Evolutionary conservation across 2,113 vertebrate genomes (phyloP).

Genomic region (Chitala chitala): DNA sequence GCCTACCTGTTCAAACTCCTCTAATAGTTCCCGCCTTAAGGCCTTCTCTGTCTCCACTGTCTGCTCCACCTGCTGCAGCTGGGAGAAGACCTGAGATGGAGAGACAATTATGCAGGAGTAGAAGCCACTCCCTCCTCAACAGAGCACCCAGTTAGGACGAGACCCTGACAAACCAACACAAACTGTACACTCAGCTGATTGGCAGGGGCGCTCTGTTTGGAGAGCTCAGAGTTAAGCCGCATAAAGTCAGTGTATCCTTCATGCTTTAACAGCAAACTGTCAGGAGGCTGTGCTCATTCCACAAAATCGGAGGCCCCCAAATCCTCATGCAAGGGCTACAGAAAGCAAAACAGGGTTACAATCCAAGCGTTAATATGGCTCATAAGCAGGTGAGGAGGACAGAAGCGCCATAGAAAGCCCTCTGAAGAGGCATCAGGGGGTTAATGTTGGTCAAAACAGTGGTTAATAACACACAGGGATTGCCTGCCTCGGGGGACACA

Average conservation of each 20-base stretch:
- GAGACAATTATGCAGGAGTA: background rate
- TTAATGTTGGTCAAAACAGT: background rate
- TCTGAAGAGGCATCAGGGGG: constrained; percentile 4
- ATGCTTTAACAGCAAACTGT: background rate
- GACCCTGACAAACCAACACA: background rate
- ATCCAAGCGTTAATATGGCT: background rate
- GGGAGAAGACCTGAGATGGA: constrained; percentile 58
- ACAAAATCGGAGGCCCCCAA: background rate
- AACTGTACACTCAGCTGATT: background rate
- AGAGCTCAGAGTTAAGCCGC: background rate
- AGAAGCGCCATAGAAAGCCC: background rate
- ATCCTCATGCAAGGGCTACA: background rate
- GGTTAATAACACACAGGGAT: background rate
- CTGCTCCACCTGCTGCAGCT: constrained; percentile 63
- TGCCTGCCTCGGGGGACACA: background rate
- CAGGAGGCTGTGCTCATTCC: constrained; percentile 12
- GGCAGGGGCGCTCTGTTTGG: background rate
- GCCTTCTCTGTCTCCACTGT: constrained; percentile 62
- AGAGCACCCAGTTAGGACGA: background rate
- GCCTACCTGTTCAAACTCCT: constrained; percentile 75
- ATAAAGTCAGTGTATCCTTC: background rate
- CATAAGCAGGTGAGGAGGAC: background rate
- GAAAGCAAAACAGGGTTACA: background rate
- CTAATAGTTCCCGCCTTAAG: constrained; percentile 61
- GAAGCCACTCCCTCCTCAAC: background rate